Evolutionary conservation across 35 echinoderm and acorn worm genomes (phyloP), one percentile per base, ranked within the genome.

Genomic region (Lytechinus pictus): DNA sequence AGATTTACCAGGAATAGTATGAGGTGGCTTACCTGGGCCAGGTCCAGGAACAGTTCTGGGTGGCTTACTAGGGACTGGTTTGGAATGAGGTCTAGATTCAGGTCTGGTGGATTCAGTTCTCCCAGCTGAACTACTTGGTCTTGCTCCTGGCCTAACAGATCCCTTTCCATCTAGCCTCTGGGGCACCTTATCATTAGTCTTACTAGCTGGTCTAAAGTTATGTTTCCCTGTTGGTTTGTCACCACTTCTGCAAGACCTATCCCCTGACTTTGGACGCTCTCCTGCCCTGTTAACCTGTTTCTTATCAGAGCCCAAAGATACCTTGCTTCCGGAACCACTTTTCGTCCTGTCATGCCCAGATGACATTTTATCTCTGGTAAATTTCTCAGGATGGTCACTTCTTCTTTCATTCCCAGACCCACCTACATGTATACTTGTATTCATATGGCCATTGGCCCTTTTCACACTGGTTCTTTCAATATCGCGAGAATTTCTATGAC

Each of bases 21-120:
- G 33, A 58, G 56, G 13, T 9, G 56, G 13, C 5, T 58, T 58
- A 28, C 61, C 52, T 72, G 54, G 21, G 21, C 21, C 33, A 9
- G 56, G 89, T 53, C 61, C 52, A 9, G 89, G 29, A 86, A 54
- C 52, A 13, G 89, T 57, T 91, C 61, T 55, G 27, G 55, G 11
- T 57, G 55, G 11, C 11, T 57, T 57, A 28, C 61, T 16, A 92
- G 54, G 53, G 19, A 52, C 29, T 21, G 89, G 54, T 52, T 52
- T 86, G 14, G 91, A 57, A 86, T 54, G 19, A 29, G 89, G 91
- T 92, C 61, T 56, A 57, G 93, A 9, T 19, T 79, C 71, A 27
- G 58, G 91, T 61, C 55, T 94, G 28, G 72, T 94, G 28, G 72
- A 33, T 9, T 94, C n/a, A n/a, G 71, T 21, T 52, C 27, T 94